Evolutionary conservation across 2,113 vertebrate species (phyloP).

Genomic region (Diglossa brunneiventris): DNA sequence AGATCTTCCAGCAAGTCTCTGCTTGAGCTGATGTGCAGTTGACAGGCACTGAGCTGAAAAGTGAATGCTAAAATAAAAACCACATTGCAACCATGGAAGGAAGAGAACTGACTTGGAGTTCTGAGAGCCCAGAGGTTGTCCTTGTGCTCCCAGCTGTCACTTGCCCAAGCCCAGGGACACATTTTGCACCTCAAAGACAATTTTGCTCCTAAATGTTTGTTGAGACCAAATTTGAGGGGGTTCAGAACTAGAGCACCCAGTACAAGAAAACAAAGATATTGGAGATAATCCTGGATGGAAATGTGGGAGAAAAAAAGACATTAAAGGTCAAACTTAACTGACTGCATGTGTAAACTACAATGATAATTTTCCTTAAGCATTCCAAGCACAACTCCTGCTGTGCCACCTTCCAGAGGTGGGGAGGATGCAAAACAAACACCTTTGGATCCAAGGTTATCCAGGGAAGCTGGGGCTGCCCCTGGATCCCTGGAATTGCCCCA

Average conservation of each 20-base stretch:
- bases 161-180: background rate
- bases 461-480: background rate
- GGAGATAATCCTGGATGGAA: background rate
- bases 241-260: background rate
- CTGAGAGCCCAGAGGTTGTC: background rate
- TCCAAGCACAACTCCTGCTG: background rate
- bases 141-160: background rate
- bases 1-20: background rate
- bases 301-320: background rate
- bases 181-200: background rate
- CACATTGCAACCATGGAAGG: rapidly evolving
- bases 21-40: background rate
- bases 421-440: background rate
- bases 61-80: background rate
- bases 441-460: background rate
- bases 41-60: background rate
- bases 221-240: background rate
- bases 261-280: background rate
- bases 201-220: background rate
- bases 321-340: background rate
- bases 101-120: background rate
- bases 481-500: background rate
- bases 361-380: background rate
- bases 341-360: background rate
- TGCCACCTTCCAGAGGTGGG: background rate